These are phyloP conservation scores for Gallirallus australis DNA, from an alignment of 2,797 vertebrate genomes.

Conservation along the genomic window DNA sequence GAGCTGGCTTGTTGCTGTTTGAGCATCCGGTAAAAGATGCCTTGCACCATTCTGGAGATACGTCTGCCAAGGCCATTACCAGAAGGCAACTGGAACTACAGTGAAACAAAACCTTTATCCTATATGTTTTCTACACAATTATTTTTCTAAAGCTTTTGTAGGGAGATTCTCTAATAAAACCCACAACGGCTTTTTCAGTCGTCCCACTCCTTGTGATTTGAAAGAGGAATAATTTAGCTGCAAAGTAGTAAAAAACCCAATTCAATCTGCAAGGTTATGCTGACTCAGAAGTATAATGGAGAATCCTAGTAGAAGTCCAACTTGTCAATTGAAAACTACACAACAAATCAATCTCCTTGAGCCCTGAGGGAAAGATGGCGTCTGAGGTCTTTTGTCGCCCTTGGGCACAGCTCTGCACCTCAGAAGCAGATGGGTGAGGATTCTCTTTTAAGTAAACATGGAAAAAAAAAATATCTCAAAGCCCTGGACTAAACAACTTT, in stretches of 20 bases:
- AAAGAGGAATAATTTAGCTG: not conserved
- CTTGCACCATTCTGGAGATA: not conserved
- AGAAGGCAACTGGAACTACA: not conserved
- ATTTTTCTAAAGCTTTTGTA: not conserved
- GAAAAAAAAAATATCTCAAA: not conserved
- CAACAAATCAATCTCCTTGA: not conserved
- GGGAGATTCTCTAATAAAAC: not conserved
- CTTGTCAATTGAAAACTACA: not conserved
- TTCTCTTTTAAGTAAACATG: not conserved
- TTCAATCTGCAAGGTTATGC: not conserved
- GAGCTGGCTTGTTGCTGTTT: not conserved
- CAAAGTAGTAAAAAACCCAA: not conserved
- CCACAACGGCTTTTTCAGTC: not conserved
- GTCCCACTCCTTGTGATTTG: not conserved
- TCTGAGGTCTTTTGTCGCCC: not conserved
- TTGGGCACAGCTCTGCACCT: not conserved
- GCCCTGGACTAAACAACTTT: not conserved
- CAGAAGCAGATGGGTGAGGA: accelerated
- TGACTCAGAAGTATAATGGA: not conserved
- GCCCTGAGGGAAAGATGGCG: not conserved
- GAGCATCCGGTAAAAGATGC: not conserved
- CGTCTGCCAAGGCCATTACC: not conserved
- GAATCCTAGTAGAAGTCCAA: not conserved
- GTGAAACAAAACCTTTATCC: not conserved
- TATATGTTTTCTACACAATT: accelerated